Percentiles rank a stretch among this genome's conserved stretches.
These are phyloP conservation scores for Chrosomus eos DNA, from an alignment of 2,797 vertebrate genomes.

Conservation along the genomic window DNA sequence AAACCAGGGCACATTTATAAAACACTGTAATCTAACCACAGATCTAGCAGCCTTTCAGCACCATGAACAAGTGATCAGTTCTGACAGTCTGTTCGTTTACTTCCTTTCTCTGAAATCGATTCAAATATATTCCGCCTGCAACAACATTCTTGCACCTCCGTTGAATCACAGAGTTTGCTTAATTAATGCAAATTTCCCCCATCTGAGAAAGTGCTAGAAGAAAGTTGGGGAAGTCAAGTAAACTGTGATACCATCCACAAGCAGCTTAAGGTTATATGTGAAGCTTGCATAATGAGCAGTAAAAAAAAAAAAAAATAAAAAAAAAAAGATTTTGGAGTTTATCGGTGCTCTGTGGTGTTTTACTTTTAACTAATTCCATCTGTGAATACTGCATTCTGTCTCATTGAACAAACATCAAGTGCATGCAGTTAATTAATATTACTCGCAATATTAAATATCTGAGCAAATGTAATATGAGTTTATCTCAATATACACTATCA, in stretches of 20 bases:
- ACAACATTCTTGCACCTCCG: constrained; percentile 66
- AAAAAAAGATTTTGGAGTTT: constrained; percentile 53
- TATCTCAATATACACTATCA: no score
- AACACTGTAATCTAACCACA: constrained; percentile 20
- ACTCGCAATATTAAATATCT: no score
- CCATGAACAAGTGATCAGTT: constrained; percentile 27
- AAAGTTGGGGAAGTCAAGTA: constrained; percentile 77
- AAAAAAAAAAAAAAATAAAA: constrained; percentile 46
- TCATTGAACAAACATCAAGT: not conserved
- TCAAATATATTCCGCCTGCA: constrained; percentile 72
- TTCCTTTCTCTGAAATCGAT: constrained; percentile 52
- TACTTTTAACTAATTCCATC: constrained; percentile 63
- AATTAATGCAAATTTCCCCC: constrained; percentile 79
- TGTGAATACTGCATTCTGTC: constrained; percentile 19
- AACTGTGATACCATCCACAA: constrained; percentile 70
- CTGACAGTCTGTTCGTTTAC: constrained; percentile 46
- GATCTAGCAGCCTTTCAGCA: constrained; percentile 16
- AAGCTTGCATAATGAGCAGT: constrained; percentile 69
- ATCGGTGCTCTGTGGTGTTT: constrained; percentile 62
- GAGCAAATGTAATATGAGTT: no score
- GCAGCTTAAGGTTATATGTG: constrained; percentile 70
- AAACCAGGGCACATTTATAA: not conserved
- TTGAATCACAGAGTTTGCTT: constrained; percentile 68
- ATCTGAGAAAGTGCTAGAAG: constrained; percentile 71
- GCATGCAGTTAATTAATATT: not conserved